Evolutionary conservation across 2,797 vertebrate species (phyloP).

Genomic region (Artibeus jamaicensis): DNA sequence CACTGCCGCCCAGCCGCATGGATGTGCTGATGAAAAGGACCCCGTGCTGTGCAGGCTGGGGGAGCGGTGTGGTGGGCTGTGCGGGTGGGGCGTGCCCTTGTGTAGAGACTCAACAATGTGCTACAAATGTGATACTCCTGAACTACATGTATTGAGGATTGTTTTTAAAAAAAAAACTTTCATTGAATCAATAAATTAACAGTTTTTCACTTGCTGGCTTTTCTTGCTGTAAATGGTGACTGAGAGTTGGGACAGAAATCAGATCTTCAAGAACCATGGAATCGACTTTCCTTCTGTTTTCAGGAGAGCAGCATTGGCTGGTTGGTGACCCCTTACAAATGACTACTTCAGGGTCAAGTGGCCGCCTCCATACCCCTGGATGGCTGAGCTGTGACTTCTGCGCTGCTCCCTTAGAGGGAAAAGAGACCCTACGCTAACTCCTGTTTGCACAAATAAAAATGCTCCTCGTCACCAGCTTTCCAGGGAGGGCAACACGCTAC

Average conservation of each 20-base stretch:
- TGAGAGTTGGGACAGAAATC: constrained; percentile 53
- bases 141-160: constrained; percentile 76
- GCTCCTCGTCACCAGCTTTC: constrained; percentile 11
- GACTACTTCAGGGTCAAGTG: constrained; percentile 28
- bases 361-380: constrained; percentile 37
- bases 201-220: constrained; percentile 73
- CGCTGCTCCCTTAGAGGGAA: constrained; percentile 42
- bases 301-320: constrained; percentile 41
- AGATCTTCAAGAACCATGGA: constrained; percentile 58
- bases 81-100: constrained; percentile 35
- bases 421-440: constrained; percentile 46
- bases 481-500: not conserved
- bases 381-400: not conserved
- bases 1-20: not conserved
- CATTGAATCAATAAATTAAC: constrained; percentile 75
- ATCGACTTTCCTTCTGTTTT: constrained; percentile 35
- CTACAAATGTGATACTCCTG: constrained; percentile 72
- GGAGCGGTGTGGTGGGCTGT: not conserved
- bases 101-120: constrained; percentile 65
- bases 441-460: constrained; percentile 67
- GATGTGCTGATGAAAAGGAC: not conserved
- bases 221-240: constrained; percentile 72
- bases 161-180: constrained; percentile 5
- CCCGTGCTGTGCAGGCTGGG: constrained; percentile 1
- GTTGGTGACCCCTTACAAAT: constrained; percentile 41